Evolutionary conservation across 1,140 invertebrate genomes (phyloP), one percentile per base, ranked within the genome.

Genomic region (Bombus fervidus): DNA sequence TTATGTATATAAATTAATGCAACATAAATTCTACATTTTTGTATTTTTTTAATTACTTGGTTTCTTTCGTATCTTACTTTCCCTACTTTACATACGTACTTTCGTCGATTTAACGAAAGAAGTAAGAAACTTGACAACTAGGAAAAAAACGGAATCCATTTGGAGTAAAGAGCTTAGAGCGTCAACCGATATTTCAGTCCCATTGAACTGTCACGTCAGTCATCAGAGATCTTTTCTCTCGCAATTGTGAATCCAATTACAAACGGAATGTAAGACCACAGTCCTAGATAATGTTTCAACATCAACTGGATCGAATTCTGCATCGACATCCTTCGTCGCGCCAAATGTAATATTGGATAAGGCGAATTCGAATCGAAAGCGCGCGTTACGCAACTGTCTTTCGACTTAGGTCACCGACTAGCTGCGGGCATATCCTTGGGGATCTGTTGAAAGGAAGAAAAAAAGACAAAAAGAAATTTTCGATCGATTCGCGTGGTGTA

Each of bases 231-330:
- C 28, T 13, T 12, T 22, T 5, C 4, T 12, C 6, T 47, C 12
- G 10, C 47, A 18, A 59, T 39, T 25, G 47, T 18, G 22, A 57
- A 72, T 72, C 41, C 34, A 22, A 57, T 81, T 31, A 41, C 15
- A 59, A 39, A 57, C 3, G 6, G 31, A 81, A n/a, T 5, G 28
- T 10, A n/a, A 31, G 4, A 59, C 53, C 3, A 25, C 1, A 3
- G n/a, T 37, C 12, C 8, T 57, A 71, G 66, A 72, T 31, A 37
- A 31, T 43, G 72, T 73, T 81, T 81, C 53, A 62, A n/a, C 43
- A 31, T 71, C n/a, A 10, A 25, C 3, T 34, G 18, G 37, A 80
- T 69, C 47, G 28, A 69, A 71, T 37, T 37, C 66, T 37, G 22
- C 8, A 39, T 69, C 34, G 34, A 31, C 28, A 12, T 59, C 15